Evolutionary conservation across 2,888 invertebrate genomes (phyloP).

Genomic region (Gerris lacustris): DNA sequence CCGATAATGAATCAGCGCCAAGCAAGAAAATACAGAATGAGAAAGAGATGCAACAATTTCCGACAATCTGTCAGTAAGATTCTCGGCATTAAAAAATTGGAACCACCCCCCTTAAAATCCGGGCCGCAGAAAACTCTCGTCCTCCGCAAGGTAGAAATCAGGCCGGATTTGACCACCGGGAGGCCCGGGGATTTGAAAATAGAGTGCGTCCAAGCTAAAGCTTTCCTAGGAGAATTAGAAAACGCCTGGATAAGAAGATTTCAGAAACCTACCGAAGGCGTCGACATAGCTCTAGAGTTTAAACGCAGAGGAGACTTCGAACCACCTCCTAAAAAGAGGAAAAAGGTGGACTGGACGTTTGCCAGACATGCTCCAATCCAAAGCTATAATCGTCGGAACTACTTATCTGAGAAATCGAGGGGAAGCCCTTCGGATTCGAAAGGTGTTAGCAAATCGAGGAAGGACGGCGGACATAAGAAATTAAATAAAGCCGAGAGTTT

Average conservation of each 20-base stretch:
- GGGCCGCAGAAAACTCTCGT: neutral
- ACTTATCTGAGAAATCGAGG: no score
- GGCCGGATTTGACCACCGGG: neutral
- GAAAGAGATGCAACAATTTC: no score
- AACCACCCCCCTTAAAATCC: no score
- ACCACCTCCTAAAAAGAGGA: neutral
- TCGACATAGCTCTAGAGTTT: conserved; percentile 1
- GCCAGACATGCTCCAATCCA: neutral
- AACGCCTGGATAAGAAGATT: neutral
- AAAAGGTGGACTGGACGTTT: neutral
- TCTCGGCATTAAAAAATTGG: no score
- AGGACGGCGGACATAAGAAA: no score
- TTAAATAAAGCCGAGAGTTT: no score
- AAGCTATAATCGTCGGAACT: no score
- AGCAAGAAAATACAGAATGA: no score
- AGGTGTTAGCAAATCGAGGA: no score
- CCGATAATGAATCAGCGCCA: no score
- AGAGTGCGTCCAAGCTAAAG: neutral
- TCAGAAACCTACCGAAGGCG: neutral
- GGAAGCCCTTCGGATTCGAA: no score
- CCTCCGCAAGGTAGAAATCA: neutral
- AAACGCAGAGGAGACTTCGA: neutral
- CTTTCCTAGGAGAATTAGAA: neutral
- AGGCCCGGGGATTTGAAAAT: neutral
- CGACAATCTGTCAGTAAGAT: no score